Percentiles rank a stretch among this genome's conserved stretches.
Evolutionary conservation across 1,140 invertebrate species (phyloP).

Genomic region (Drosophila ambigua): DNA sequence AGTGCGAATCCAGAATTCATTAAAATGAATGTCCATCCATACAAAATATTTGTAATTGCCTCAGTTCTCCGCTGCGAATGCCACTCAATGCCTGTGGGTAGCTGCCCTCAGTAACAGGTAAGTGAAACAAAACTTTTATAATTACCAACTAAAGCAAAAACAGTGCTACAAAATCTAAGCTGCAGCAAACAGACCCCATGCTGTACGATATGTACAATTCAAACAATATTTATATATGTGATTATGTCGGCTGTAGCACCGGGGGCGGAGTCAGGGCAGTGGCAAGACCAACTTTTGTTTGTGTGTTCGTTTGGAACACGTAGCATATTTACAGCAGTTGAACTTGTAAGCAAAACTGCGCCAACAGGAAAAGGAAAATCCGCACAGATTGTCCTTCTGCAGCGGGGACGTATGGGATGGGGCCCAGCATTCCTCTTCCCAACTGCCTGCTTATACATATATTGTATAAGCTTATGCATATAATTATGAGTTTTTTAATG

Average conservation of each 20-base stretch:
- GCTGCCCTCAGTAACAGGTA: constrained; percentile 13
- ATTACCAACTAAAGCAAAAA: constrained; percentile 57
- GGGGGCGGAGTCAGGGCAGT: neutral
- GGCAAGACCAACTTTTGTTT: constrained; percentile 67
- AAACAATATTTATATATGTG: constrained; percentile 70
- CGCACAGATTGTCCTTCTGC: constrained; percentile 64
- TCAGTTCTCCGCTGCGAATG: neutral
- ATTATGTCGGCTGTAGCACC: constrained; percentile 56
- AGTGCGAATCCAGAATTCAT: neutral
- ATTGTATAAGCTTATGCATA: constrained; percentile 31
- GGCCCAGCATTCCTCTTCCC: constrained; percentile 14
- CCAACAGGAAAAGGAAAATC: constrained; percentile 59
- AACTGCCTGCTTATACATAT: constrained; percentile 7
- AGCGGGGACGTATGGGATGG: constrained; percentile 26
- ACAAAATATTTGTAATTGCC: too few relatives aligned
- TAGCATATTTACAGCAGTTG: constrained; percentile 71
- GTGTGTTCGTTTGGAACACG: constrained; percentile 35
- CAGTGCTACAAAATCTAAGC: constrained; percentile 33
- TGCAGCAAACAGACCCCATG: too few relatives aligned
- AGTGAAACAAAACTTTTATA: constrained; percentile 50
- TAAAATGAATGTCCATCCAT: neutral
- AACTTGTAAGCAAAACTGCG: constrained; percentile 61
- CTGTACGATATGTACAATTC: constrained; percentile 15
- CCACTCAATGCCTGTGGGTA: neutral
- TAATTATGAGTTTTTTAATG: constrained; percentile 63